A percentile compares a stretch with the other conserved stretches of the same genome.
phyloP scores from a whole-genome alignment of 2,113 vertebrate genomes.

The rabbit (Oryctolagus cuniculus) region DNA sequence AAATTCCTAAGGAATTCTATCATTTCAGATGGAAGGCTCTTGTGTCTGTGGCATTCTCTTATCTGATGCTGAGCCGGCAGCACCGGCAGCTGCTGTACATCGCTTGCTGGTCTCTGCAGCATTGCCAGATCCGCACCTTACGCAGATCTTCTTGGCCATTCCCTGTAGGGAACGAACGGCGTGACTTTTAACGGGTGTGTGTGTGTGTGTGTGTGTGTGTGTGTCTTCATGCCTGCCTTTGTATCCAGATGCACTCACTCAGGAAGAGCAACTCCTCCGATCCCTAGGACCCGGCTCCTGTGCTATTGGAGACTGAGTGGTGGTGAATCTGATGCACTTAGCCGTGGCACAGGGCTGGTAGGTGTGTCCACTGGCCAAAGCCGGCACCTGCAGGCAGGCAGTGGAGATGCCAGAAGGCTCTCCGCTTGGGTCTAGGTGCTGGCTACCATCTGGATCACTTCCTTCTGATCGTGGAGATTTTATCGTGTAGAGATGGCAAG shows the following conservation, averaged over 20 bases:
- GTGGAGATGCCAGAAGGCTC: conserved; percentile 8
- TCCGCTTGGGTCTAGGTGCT: conserved; percentile 45
- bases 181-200: conserved; percentile 64
- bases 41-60: conserved; percentile 72
- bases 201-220: too few species aligned
- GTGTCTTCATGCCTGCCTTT: background rate
- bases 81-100: conserved; percentile 74
- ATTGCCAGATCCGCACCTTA: conserved; percentile 80
- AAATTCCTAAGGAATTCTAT: conserved; percentile 68
- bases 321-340: background rate
- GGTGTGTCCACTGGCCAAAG: background rate
- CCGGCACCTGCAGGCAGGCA: background rate
- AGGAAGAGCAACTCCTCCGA: conserved; percentile 43
- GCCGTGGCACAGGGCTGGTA: background rate
- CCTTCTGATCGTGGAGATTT: conserved; percentile 79
- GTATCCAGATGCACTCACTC: background rate
- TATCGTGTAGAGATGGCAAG: conserved; percentile 84
- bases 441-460: conserved; percentile 13
- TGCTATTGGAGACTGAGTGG: background rate
- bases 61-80: conserved; percentile 73
- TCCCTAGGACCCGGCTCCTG: background rate
- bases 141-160: conserved; percentile 71
- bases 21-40: conserved; percentile 71
- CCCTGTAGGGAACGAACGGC: conserved; percentile 48
- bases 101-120: conserved; percentile 68